A percentile compares a stretch with the other conserved stretches of the same genome.
Conservation (phyloP, 2,113 vertebrate genomes). For the Anguilla japonica region DNA sequence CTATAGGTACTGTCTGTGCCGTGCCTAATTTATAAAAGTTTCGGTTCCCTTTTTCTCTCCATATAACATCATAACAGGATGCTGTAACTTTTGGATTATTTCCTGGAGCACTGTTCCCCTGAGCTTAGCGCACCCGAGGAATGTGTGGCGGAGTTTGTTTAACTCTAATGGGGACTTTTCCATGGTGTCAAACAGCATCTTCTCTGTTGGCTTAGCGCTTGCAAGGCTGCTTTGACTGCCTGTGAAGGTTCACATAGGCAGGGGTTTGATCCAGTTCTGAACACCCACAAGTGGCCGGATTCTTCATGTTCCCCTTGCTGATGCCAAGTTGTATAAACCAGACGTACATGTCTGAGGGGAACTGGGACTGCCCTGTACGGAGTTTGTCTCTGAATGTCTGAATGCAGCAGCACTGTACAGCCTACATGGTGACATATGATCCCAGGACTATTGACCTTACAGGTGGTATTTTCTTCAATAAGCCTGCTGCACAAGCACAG, state of each 20-base stretch:
- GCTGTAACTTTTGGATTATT: background rate
- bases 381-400: background rate
- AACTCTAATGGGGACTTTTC: constrained; percentile 56
- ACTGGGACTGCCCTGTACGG: background rate
- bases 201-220: constrained; percentile 53
- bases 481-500: background rate
- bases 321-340: background rate
- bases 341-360: background rate
- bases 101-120: constrained; percentile 34
- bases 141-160: constrained; percentile 53
- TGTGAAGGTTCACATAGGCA: constrained; percentile 22
- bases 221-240: constrained; percentile 47
- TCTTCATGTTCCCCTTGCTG: background rate
- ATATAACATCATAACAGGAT: background rate
- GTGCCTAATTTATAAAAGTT: too few relatives aligned
- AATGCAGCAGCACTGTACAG: background rate
- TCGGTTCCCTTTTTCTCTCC: background rate
- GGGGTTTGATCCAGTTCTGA: background rate
- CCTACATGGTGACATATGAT: background rate
- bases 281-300: background rate
- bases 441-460: background rate
- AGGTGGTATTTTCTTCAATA: background rate
- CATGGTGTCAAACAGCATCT: constrained; percentile 60
- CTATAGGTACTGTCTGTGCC: background rate
- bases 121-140: constrained; percentile 49